Conservation (phyloP, 1,140 invertebrate species). For the Lepidurus arcticus region DNA sequence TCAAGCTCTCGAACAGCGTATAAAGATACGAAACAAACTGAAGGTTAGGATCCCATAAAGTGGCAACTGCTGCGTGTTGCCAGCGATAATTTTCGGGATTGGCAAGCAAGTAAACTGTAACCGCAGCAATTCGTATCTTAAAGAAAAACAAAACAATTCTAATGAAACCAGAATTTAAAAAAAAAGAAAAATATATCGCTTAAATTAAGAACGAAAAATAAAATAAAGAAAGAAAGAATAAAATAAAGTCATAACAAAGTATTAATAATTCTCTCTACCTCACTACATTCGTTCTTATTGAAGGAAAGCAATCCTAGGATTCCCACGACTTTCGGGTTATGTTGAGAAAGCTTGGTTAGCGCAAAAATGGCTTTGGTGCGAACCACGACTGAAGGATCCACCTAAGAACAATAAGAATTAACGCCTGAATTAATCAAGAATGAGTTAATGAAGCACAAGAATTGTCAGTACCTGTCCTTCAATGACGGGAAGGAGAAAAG, state of each 20-base stretch:
- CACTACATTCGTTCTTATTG: background rate
- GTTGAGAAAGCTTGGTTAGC: background rate
- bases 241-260: background rate
- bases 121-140: constrained; percentile 39
- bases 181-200: background rate
- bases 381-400: constrained; percentile 14
- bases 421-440: background rate
- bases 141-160: background rate
- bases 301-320: background rate
- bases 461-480: constrained; percentile 34
- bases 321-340: background rate
- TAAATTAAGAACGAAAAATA: constrained; percentile 24
- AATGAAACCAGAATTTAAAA: background rate
- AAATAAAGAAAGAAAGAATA: constrained; percentile 14
- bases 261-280: background rate
- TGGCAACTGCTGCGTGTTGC: constrained; percentile 39
- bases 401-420: background rate
- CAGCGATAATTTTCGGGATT: constrained; percentile 37
- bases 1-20: constrained; percentile 35
- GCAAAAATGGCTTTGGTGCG: background rate
- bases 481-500: constrained; percentile 37
- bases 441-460: background rate
- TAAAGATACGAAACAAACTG: constrained; percentile 39
- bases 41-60: constrained; percentile 37
- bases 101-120: constrained; percentile 36